Conservation (phyloP, 1,140 invertebrate species). For the Euwallacea fornicatus region DNA sequence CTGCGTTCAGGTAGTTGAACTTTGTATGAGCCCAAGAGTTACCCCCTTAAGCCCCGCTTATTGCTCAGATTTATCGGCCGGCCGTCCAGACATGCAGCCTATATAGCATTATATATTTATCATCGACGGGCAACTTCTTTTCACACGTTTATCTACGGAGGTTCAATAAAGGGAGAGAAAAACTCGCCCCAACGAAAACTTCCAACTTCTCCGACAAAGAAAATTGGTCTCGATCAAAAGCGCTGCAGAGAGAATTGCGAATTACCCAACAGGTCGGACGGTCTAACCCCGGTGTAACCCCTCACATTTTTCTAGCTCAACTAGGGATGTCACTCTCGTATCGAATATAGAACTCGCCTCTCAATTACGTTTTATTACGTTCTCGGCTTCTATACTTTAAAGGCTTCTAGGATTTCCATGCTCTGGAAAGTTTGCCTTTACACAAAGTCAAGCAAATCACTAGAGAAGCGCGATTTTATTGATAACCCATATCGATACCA, state of each 20-base stretch:
- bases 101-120: too few species aligned
- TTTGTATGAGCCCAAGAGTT: too few species aligned
- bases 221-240: constrained; percentile 39
- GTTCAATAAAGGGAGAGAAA: constrained; percentile 36
- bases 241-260: constrained; percentile 39
- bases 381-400: too few species aligned
- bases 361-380: too few species aligned
- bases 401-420: too few species aligned
- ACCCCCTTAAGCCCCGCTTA: neutral
- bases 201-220: constrained; percentile 32
- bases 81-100: neutral
- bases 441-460: too few species aligned
- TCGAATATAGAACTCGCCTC: too few species aligned
- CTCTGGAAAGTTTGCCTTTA: too few species aligned
- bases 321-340: constrained; percentile 8
- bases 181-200: constrained; percentile 17
- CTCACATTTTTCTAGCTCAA: constrained; percentile 30
- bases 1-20: too few species aligned
- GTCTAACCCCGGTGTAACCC: constrained; percentile 31
- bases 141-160: constrained; percentile 28
- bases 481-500: neutral
- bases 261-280: constrained; percentile 37
- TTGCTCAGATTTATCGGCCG: neutral
- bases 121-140: constrained; percentile 15
- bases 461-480: too few species aligned